A percentile compares a stretch with the other conserved stretches of the same genome.
Conservation (phyloP, 2,888 invertebrate species). For the Drosophila merina region DNA sequence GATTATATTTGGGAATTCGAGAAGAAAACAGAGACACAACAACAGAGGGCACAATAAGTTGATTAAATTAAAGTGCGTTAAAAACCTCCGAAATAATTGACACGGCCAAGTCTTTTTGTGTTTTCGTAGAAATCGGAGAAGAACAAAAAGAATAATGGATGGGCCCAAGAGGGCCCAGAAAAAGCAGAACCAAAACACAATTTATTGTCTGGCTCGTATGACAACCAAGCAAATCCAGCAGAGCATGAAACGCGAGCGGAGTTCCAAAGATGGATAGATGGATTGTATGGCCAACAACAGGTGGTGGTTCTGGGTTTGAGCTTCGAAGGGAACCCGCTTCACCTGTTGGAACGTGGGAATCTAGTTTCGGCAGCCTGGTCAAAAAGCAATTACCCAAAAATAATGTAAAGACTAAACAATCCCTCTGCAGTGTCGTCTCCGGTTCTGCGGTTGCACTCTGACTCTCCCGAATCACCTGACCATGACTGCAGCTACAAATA, state of each 20-base stretch:
- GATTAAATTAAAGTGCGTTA: conserved; percentile 63
- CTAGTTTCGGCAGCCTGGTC: conserved; percentile 29
- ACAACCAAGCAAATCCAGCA: conserved; percentile 56
- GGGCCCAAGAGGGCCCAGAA: conserved; percentile 13
- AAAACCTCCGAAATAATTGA: conserved; percentile 62
- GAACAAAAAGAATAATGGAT: conserved; percentile 29
- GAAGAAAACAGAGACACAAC: conserved; percentile 16
- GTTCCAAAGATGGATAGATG: conserved; percentile 36
- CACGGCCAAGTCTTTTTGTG: conserved; percentile 31
- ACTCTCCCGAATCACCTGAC: conserved; percentile 20
- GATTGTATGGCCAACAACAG: conserved; percentile 35
- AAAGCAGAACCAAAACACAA: conserved; percentile 27
- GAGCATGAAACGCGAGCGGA: conserved; percentile 54
- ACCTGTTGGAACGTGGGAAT: conserved; percentile 53
- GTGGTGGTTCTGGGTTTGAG: neutral
- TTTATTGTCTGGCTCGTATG: conserved; percentile 63
- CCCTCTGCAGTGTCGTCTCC: conserved; percentile 7
- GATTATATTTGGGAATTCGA: conserved; percentile 53
- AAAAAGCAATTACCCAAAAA: conserved; percentile 49
- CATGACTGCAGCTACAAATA: conserved; percentile 25
- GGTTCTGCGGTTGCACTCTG: conserved; percentile 30
- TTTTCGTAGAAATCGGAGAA: conserved; percentile 47
- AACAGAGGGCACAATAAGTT: conserved; percentile 47
- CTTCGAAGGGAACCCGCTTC: conserved; percentile 7
- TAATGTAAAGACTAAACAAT: conserved; percentile 22